A percentile compares a stretch with the other conserved stretches of the same genome.
These are phyloP conservation scores for Typhlomys cinereus DNA, from an alignment of 2,113 vertebrate genomes.

Conservation along the genomic window DNA sequence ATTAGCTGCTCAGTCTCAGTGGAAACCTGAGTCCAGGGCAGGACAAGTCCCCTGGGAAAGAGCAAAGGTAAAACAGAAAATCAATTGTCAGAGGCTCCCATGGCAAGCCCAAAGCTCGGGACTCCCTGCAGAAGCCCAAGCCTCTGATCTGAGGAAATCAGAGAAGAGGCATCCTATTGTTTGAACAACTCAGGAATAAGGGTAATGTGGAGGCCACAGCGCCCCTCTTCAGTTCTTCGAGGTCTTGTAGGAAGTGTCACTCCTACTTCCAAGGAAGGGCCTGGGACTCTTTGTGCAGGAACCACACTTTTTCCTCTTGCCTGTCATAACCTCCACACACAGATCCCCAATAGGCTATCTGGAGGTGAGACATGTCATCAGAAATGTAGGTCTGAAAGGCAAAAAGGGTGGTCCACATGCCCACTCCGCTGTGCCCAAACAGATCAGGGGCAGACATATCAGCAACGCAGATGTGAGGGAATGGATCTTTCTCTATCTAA, in stretches of 20 bases:
- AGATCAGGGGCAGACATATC: neutral
- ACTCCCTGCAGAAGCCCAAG: neutral
- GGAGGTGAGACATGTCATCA: neutral
- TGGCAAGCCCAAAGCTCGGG: neutral
- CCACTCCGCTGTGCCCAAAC: constrained; percentile 23
- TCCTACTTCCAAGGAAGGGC: neutral
- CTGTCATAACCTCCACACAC: neutral
- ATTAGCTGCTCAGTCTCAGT: neutral
- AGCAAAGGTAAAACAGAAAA: neutral
- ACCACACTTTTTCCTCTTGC: neutral
- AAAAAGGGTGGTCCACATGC: neutral
- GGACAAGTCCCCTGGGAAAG: neutral
- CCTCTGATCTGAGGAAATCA: constrained; percentile 31
- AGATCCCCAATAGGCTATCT: neutral
- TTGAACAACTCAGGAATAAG: neutral
- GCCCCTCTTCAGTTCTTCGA: neutral
- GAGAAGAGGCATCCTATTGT: constrained; percentile 22
- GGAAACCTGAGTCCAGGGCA: neutral
- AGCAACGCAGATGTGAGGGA: neutral
- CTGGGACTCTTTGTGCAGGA: neutral
- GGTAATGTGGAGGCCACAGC: accelerated
- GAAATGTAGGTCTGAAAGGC: neutral
- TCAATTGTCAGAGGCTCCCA: neutral
- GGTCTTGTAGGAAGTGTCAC: neutral
- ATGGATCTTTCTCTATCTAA: constrained; percentile 14